Percentiles rank a stretch among this genome's conserved stretches.
phyloP scores from a whole-genome alignment of 2,888 invertebrate species.

The Melieria picta region DNA sequence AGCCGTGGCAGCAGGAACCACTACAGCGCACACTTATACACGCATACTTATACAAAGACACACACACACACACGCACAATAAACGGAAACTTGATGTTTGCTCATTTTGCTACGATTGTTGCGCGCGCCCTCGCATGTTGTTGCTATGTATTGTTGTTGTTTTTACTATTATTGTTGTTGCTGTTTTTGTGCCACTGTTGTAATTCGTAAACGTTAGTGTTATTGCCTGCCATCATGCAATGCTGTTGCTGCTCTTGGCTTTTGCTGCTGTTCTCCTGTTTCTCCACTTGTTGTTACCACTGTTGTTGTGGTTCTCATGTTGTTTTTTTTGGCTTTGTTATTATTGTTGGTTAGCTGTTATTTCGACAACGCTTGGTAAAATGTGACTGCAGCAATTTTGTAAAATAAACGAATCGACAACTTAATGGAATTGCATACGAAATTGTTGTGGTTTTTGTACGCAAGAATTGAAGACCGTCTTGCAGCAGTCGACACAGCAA shows the following conservation, averaged over 20 bases:
- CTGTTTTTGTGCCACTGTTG: no score
- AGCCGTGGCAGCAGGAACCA: background rate
- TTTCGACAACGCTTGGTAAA: background rate
- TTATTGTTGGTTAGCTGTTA: background rate
- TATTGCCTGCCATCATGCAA: background rate
- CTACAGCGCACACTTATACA: background rate
- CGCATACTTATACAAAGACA: background rate
- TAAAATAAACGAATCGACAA: constrained; percentile 37
- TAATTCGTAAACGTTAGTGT: background rate
- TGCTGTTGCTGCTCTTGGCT: background rate
- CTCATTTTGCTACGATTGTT: no score
- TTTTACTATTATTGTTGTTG: no score
- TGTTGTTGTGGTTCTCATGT: background rate
- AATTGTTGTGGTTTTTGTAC: background rate
- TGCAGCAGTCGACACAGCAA: no score
- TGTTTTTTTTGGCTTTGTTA: background rate
- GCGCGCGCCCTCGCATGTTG: no score
- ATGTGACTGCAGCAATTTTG: constrained; percentile 36
- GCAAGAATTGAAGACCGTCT: no score
- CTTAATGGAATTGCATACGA: constrained; percentile 30
- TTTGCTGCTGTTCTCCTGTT: background rate
- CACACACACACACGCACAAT: background rate
- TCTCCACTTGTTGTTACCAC: background rate
- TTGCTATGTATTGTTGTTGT: no score
- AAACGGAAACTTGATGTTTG: background rate